A percentile compares a stretch with the other conserved stretches of the same genome.
Evolutionary conservation across 2,113 vertebrate species (phyloP).

Genomic region (Pyxicephalus adspersus): DNA sequence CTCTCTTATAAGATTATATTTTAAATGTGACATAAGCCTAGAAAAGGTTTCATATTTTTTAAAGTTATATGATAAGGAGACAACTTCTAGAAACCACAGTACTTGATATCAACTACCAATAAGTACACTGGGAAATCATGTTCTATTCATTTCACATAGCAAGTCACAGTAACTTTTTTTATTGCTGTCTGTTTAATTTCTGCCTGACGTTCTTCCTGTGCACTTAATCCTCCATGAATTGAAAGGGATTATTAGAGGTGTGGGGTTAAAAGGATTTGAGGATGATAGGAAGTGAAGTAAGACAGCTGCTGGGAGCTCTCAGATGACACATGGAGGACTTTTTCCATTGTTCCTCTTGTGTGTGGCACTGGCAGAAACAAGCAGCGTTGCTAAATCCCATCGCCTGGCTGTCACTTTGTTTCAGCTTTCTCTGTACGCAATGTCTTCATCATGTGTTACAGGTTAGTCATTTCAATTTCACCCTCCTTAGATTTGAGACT

Average conservation of each 20-base stretch:
- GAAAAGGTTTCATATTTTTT: too few relatives aligned
- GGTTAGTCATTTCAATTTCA: slow-evolving; percentile 26
- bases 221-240: neutral
- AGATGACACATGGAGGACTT: slow-evolving; percentile 29
- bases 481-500: neutral
- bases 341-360: slow-evolving; percentile 42
- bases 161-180: neutral
- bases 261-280: neutral
- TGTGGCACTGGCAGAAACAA: slow-evolving; percentile 37
- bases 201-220: neutral
- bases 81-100: too few relatives aligned
- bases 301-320: slow-evolving; percentile 43
- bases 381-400: slow-evolving; percentile 20
- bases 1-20: too few relatives aligned
- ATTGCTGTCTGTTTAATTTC: neutral
- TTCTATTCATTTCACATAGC: neutral
- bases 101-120: too few relatives aligned
- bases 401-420: slow-evolving; percentile 22
- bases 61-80: too few relatives aligned
- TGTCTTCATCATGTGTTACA: slow-evolving; percentile 8
- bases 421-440: slow-evolving; percentile 25
- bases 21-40: too few relatives aligned
- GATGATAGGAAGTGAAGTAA: slow-evolving; percentile 42
- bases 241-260: slow-evolving; percentile 5
- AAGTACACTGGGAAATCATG: too few relatives aligned